Evolutionary conservation across 2,113 vertebrate species (phyloP).

Genomic region (Artemisiospiza belli): DNA sequence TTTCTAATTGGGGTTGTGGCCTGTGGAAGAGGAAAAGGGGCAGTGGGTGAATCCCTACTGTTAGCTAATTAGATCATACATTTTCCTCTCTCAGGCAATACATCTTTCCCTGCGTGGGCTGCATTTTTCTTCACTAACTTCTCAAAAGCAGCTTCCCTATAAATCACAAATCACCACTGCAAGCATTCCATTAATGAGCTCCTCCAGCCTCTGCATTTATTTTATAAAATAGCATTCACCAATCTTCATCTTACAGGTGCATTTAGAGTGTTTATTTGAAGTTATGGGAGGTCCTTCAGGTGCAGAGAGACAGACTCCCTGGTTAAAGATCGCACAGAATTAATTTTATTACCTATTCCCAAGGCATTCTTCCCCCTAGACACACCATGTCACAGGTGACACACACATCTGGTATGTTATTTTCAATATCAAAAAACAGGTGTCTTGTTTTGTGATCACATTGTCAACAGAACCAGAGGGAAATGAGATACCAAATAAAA

Average conservation of each 20-base stretch:
- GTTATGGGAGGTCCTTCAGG: constrained; percentile 8
- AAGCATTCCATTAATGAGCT: constrained; percentile 53
- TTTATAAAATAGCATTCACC: constrained; percentile 31
- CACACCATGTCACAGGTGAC: neutral
- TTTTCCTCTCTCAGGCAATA: constrained; percentile 40
- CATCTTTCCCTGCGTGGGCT: constrained; percentile 42
- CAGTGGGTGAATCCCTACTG: constrained; percentile 45
- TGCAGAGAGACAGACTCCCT: neutral
- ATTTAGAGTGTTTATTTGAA: constrained; percentile 29
- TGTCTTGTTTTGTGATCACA: neutral
- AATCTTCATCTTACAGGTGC: neutral
- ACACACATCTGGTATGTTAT: neutral
- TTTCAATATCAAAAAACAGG: constrained; percentile 7
- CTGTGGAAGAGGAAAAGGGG: constrained; percentile 27
- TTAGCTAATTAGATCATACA: constrained; percentile 53
- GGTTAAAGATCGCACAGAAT: neutral
- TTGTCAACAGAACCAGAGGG: neutral
- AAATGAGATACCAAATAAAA: constrained; percentile 7
- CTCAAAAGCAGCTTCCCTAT: constrained; percentile 21
- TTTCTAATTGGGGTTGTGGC: constrained; percentile 9
- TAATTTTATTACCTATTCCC: neutral
- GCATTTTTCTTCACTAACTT: constrained; percentile 60
- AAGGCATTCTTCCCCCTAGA: neutral
- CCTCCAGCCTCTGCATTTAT: constrained; percentile 32
- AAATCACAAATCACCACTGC: constrained; percentile 52